These are phyloP conservation scores for Cottoperca gobio DNA, from an alignment of 2,797 vertebrate genomes.

Conservation along the genomic window DNA sequence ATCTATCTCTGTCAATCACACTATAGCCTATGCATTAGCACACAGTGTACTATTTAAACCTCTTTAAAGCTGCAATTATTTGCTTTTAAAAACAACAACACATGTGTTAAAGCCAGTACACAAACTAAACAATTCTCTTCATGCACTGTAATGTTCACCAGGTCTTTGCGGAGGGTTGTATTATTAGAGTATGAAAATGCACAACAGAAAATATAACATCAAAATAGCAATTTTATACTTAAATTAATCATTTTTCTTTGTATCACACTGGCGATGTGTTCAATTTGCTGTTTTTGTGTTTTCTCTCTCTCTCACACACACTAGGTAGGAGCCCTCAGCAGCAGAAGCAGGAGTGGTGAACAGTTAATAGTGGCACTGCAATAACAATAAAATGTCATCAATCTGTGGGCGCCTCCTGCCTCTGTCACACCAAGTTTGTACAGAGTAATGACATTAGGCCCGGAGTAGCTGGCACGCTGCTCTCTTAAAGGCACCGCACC, in stretches of 20 bases:
- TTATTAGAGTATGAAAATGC: slow-evolving; percentile 72
- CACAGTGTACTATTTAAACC: slow-evolving; percentile 37
- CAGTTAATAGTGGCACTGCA: slow-evolving; percentile 89
- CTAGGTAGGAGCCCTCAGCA: slow-evolving; percentile 81
- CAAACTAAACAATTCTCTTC: slow-evolving; percentile 66
- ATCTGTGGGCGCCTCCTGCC: slow-evolving; percentile 89
- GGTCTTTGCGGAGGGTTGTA: slow-evolving; percentile 67
- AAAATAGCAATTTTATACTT: slow-evolving; percentile 87
- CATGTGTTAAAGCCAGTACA: slow-evolving; percentile 43
- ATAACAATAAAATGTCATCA: slow-evolving; percentile 93
- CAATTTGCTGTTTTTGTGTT: slow-evolving; percentile 84
- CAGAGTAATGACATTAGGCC: slow-evolving; percentile 91
- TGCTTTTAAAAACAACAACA: slow-evolving; percentile 47
- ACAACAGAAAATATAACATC: slow-evolving; percentile 80
- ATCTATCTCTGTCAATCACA: slow-evolving; percentile 48
- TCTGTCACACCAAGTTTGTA: slow-evolving; percentile 92
- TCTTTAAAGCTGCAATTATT: slow-evolving; percentile 22
- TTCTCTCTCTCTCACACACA: slow-evolving; percentile 38
- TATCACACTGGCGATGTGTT: slow-evolving; percentile 83
- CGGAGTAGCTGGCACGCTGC: slow-evolving; percentile 83
- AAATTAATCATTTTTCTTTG: slow-evolving; percentile 85
- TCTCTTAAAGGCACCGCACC: slow-evolving; percentile 87
- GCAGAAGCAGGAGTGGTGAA: slow-evolving; percentile 83
- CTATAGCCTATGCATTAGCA: slow-evolving; percentile 38
- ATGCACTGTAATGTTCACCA: slow-evolving; percentile 59